phyloP scores from a whole-genome alignment of 2,113 vertebrate species.

The Ammodytes marinus region DNA sequence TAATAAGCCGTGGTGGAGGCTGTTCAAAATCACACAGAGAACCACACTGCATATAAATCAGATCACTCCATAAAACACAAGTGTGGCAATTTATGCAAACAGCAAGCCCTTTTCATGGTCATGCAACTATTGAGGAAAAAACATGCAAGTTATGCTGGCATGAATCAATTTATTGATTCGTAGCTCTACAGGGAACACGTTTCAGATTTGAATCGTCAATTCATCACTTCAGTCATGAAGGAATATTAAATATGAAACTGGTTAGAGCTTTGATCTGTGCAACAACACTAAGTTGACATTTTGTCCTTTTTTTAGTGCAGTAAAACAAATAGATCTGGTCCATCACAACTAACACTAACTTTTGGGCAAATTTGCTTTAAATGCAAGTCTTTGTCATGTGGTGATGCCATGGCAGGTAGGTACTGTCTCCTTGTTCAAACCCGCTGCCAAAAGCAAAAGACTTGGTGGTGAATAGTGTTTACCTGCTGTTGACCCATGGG shows the following conservation, averaged over 20 bases:
- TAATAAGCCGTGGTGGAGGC: constrained; percentile 98
- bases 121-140: background rate
- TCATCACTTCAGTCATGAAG: background rate
- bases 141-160: background rate
- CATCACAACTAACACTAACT: background rate
- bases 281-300: background rate
- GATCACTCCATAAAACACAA: background rate
- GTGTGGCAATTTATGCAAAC: background rate
- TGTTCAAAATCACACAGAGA: constrained; percentile 62
- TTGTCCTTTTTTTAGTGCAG: background rate
- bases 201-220: background rate
- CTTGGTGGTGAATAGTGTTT: background rate
- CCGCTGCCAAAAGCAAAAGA: background rate
- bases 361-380: background rate
- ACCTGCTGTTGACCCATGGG: constrained; percentile 95
- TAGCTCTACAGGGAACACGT: background rate
- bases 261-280: background rate
- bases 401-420: background rate
- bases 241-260: background rate
- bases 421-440: background rate
- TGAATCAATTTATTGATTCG: background rate
- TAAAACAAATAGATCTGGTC: background rate
- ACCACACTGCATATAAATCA: background rate
- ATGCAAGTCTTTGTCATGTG: background rate
- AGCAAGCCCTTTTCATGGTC: background rate